Base-by-base conservation (phyloP, 1,140 invertebrate species). In the Plodia interpunctella region DNA sequence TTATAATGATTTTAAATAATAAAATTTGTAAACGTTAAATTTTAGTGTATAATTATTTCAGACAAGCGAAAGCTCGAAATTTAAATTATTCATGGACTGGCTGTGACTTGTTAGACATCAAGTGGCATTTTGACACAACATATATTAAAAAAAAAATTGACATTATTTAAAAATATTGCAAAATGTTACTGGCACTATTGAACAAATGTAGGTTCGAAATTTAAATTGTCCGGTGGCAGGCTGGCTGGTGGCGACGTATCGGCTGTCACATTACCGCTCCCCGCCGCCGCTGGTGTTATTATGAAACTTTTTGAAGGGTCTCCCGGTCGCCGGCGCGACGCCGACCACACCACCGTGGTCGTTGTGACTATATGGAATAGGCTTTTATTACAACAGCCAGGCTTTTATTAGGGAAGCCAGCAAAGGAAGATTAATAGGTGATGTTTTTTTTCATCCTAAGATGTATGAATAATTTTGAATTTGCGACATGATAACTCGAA, bases 261-360 rank as follows among this genome's bases (percentile, higher is more conserved):
- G 83, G 83, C 86, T 88, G 86, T 88, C 86, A 87, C 83, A 88
- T 88, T 88, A 88, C 78, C 70, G 76, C 51, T 25, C 75, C 68
- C 68, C 72, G 64, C 28, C 68, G 70, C 70, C 70, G 72, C 74
- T 78, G 77, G 64, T 87, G 80, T 87, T 88, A 88, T 88, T 88
- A 87, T 88, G 70, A 84, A 88, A 88, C 75, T 88, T 88, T 85
- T 80, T 86, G 82, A 84, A 87, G 86, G 86, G 86, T 86, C 82
- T 75, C 21, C 78, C 79, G 78, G 75, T 70, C 83, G 80, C 76
- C 83, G 73, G 68, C 73, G 70, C 72, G 81, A 83, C 80, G 83
- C 77, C 81, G 70, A 76, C 80, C 74, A 70, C 68, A 70, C 65
- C 57, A 53, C 56, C 44, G 55, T 73, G 62, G 70, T 65, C 2